Evolutionary conservation across 2,888 invertebrate genomes (phyloP).

Genomic region (Euproctis similis): DNA sequence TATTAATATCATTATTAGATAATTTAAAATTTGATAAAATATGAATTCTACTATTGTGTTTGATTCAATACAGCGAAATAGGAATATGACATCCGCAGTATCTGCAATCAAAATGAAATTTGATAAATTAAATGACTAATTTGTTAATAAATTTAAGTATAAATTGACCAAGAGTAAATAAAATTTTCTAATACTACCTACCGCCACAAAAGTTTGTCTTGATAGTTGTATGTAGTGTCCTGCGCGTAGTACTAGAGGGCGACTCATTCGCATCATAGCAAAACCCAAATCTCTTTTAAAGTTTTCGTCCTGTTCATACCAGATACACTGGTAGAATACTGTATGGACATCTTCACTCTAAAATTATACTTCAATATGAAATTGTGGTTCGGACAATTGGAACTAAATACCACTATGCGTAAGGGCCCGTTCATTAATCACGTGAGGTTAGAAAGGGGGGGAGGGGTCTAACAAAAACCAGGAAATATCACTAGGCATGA

Average conservation of each 20-base stretch:
- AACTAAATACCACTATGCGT: no score
- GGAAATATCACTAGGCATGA: no score
- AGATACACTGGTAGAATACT: conserved; percentile 66
- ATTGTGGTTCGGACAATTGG: no score
- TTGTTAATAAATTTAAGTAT: neutral
- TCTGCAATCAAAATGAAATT: no score
- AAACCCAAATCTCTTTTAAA: conserved; percentile 62
- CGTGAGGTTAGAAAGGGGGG: no score
- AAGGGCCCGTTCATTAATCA: no score
- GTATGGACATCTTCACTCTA: conserved; percentile 60
- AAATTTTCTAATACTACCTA: conserved; percentile 33
- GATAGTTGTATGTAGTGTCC: conserved; percentile 3
- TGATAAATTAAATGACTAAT: neutral
- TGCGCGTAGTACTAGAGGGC: conserved; percentile 59
- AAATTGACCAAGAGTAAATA: neutral
- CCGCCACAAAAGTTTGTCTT: conserved; percentile 4
- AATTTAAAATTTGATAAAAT: no score
- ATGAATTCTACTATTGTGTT: conserved; percentile 10
- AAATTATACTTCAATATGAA: no score
- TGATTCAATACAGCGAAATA: conserved; percentile 59
- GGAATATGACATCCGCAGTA: conserved; percentile 59
- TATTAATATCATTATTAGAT: no score
- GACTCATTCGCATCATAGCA: conserved; percentile 62
- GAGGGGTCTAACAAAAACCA: no score
- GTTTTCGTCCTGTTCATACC: conserved; percentile 65